phyloP scores from a whole-genome alignment of 37 sponge, comb jelly and placozoan species.

The Tethya wilhelma region DNA sequence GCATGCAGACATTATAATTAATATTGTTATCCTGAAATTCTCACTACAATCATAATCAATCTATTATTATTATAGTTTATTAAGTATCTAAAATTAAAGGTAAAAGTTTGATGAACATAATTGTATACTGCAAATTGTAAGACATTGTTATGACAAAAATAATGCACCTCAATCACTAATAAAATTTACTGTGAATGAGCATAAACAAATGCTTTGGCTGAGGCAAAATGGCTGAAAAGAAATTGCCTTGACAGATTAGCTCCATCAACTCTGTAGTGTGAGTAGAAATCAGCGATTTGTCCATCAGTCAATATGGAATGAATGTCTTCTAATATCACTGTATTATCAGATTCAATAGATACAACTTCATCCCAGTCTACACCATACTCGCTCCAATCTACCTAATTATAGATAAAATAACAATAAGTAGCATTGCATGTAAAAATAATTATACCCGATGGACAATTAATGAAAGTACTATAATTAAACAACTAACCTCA shows the following conservation, averaged over 20 bases:
- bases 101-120: too few relatives aligned
- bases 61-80: too few relatives aligned
- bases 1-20: too few relatives aligned
- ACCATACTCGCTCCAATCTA: too few relatives aligned
- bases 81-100: too few relatives aligned
- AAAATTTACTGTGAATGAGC: too few relatives aligned
- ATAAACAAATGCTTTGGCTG: constrained; percentile 6
- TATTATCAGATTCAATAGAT: constrained; percentile 7
- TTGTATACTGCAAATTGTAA: too few relatives aligned
- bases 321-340: constrained; percentile 7
- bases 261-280: background rate
- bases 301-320: background rate
- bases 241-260: background rate
- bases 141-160: too few relatives aligned
- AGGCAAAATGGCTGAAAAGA: background rate
- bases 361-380: background rate
- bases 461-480: background rate
- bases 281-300: background rate
- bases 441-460: background rate
- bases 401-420: background rate
- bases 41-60: too few relatives aligned
- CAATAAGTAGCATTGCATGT: background rate
- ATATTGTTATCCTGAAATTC: too few relatives aligned
- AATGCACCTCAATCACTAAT: too few relatives aligned
- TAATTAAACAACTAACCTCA: too few relatives aligned